Base-by-base conservation (phyloP, 1,140 invertebrate species). In the Episyrphus balteatus region DNA sequence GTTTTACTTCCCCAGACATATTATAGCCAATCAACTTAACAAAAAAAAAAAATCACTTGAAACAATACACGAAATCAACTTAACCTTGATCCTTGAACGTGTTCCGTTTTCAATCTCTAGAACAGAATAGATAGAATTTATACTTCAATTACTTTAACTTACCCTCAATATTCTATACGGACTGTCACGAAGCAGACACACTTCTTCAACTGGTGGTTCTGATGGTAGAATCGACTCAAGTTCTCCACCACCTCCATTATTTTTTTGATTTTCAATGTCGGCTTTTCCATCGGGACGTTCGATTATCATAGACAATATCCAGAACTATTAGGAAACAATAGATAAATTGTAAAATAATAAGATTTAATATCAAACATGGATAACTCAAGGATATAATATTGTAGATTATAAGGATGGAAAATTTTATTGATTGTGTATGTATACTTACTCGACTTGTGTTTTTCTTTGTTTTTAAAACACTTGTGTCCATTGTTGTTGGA, bases 141-240 rank as follows among this genome's bases (percentile, higher is more conserved):
- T 21, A 30, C 5, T n/a, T 26, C 8, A 50, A 12, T 19, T 40
- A 15, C 17, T n/a, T 26, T 38, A 2, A 68, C 75, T 76, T 59
- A 81, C 79, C 72, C 79, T 72, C 40, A 82, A 64, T 56, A 83
- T 82, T 44, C 80, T 66, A 56, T 71, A 82, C 14, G 80, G 80
- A 56, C 78, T 81, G 51, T 82, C 76, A 40, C 71, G 71, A 55
- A 83, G 73, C 1, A 79, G 65, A 59, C 80, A 82, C 13, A 81
- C 63, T 51, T 65, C 54, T 34, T 62, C 62, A 19, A 53, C 54
- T 15, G 48, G 47, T 47, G 49, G 37, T 37, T 65, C 57, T 2
- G 53, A 55, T 8, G 70, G 62, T 49, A 75, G 40, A 63, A 74
- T 75, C 26, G 64, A 70, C 55, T 75, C 70, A 46, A 73, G 46